Conservation (phyloP, 1,140 invertebrate genomes). For the Apis cerana region DNA sequence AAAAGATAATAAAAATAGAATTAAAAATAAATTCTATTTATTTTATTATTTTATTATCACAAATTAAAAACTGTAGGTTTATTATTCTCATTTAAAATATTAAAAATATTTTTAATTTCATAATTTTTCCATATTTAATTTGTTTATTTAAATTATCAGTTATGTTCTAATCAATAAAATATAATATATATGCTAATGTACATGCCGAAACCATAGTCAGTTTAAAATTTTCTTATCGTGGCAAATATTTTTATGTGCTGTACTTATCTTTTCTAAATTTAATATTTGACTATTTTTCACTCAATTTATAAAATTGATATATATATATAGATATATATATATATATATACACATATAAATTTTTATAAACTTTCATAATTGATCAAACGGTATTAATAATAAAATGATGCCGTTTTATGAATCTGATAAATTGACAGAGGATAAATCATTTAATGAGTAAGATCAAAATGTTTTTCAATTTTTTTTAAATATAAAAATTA, state of each 20-base stretch:
- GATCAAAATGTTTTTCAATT: not conserved
- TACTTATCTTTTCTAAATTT: not conserved
- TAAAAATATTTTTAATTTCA: not conserved
- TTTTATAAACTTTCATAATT: not conserved
- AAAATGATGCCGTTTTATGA: constrained; percentile 9
- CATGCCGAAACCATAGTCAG: not conserved
- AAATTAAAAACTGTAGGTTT: not conserved
- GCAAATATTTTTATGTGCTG: not conserved
- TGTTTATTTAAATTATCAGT: not conserved
- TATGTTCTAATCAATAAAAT: not conserved
- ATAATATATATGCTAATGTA: not conserved
- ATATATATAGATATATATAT: too few species aligned
- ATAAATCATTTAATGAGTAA: not conserved
- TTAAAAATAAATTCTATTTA: not conserved
- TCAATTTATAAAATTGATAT: too few species aligned
- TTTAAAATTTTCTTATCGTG: not conserved
- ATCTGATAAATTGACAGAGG: not conserved
- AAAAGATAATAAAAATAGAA: not conserved
- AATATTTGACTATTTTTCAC: not conserved
- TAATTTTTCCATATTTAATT: not conserved
- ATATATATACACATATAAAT: not conserved
- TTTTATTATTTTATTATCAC: not conserved
- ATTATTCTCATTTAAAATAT: not conserved
- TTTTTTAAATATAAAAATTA: not conserved
- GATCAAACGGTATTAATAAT: not conserved